Evolutionary conservation across 2,888 invertebrate genomes (phyloP).

Genomic region (Melanchra persicariae): DNA sequence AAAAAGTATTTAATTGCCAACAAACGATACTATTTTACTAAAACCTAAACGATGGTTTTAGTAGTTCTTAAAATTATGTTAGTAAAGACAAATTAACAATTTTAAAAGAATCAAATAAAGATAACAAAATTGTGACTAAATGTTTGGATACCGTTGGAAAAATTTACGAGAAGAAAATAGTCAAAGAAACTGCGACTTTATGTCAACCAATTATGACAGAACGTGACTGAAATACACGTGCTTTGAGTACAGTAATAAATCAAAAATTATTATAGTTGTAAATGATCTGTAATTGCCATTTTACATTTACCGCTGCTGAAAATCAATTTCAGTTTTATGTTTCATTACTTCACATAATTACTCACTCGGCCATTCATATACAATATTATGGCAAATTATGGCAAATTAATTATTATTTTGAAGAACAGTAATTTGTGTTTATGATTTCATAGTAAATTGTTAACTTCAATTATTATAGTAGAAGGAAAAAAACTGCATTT

Average conservation of each 20-base stretch:
- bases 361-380: background rate
- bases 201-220: background rate
- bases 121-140: too few species aligned
- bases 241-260: constrained; percentile 20
- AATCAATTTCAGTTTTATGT: constrained; percentile 40
- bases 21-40: too few species aligned
- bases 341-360: constrained; percentile 8
- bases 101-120: too few species aligned
- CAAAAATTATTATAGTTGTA: background rate
- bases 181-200: background rate
- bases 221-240: constrained; percentile 10
- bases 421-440: background rate
- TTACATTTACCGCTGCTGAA: constrained; percentile 8
- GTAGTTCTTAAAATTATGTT: too few species aligned
- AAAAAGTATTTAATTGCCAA: too few species aligned
- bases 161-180: background rate
- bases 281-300: constrained; percentile 28
- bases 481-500: too few species aligned
- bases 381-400: too few species aligned
- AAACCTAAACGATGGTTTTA: too few species aligned
- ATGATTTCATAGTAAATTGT: background rate
- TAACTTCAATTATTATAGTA: too few species aligned
- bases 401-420: constrained; percentile 1
- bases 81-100: too few species aligned
- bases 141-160: background rate